Base-by-base conservation (phyloP, 2,888 invertebrate species). In the Diaperis boleti region DNA sequence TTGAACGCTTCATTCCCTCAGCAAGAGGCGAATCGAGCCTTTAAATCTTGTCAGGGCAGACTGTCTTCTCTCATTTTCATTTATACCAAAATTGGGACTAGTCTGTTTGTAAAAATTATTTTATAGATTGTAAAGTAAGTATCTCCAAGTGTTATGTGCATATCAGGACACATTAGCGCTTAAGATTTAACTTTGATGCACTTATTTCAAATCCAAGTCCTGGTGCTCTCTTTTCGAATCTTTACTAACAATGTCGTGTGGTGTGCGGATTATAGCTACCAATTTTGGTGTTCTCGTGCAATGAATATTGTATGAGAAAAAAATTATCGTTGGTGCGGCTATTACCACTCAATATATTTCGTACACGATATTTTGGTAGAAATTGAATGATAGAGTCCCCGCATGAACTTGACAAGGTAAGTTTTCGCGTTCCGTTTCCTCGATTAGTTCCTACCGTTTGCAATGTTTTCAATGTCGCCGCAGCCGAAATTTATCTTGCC, bases 1-100 rank as follows among this genome's bases (percentile, higher is more conserved):
- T 61, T 55, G 44, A 52, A 52, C 14, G 60, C 60, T 60, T 44
- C 26, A 22, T 60, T 52, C 52, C 22, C 17, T 47, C 15, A 26
- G 10, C 4, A 35, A 47, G 59, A 45, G 26, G 31, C n/a, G 55
- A 49, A 49, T 62, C 10, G 62, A 67, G 69, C 70, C 59, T 66
- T 57, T 67, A 55, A 67, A 68, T 64, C 49, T 52, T 69, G 67
- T 65, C 66, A 69, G 69, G 69, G 71, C 70, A 69, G 69, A 72
- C 63, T 69, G 69, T 60, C 60, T 60, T 60, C 37, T 37, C 17
- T 49, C 39, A 22, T 39, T 56, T 42, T 11, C 13, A 59, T 54
- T 60, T 64, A 50, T 37, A 60, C 63, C 59, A 62, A 65, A 66
- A 55, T 60, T 64, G 44, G 62, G 62, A 29, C 62, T 65, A 65